These are phyloP conservation scores for Calosoma granatense DNA, from an alignment of 1,140 invertebrate genomes.

Conservation along the genomic window DNA sequence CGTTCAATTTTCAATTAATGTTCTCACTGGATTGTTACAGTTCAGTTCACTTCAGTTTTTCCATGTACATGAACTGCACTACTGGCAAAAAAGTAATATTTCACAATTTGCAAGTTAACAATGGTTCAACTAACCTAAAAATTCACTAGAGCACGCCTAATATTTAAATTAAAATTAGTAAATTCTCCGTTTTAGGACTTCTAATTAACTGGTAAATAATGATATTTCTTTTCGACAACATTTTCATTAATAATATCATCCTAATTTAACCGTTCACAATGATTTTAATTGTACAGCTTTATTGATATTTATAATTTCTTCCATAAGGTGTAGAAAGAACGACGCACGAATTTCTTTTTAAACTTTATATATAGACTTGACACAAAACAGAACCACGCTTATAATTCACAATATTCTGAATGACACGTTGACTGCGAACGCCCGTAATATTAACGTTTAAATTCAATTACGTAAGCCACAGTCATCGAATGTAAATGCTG, in stretches of 20 bases:
- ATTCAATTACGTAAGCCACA: too few relatives aligned
- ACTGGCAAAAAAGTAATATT: too few relatives aligned
- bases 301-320: background rate
- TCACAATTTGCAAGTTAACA: background rate
- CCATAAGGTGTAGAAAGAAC: background rate
- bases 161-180: conserved; percentile 5
- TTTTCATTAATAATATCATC: background rate
- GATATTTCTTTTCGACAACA: conserved; percentile 2
- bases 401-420: too few relatives aligned
- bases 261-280: background rate
- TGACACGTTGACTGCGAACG: too few relatives aligned
- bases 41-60: background rate
- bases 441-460: too few relatives aligned
- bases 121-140: background rate
- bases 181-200: conserved; percentile 3
- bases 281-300: background rate
- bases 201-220: conserved; percentile 4
- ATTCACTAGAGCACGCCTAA: background rate
- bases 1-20: too few relatives aligned
- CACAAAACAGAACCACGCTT: too few relatives aligned
- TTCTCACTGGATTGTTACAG: too few relatives aligned
- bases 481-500: too few relatives aligned
- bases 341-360: too few relatives aligned
- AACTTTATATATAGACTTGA: too few relatives aligned
- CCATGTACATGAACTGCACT: too few relatives aligned